Conservation (phyloP, 2,888 invertebrate genomes). For the Taphrorychus bicolor region DNA sequence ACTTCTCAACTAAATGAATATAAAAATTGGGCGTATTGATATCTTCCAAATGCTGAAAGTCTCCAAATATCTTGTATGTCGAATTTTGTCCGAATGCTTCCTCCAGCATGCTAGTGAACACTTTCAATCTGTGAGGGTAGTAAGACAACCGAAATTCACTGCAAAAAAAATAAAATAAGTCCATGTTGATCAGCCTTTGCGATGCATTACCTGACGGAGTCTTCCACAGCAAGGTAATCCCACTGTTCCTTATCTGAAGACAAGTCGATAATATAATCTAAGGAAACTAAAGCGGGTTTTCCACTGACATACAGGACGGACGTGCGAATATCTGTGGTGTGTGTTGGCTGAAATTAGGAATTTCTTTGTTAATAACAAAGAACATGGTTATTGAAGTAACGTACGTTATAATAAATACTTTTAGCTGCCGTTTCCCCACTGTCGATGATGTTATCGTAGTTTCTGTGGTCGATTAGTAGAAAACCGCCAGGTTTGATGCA, state of each 20-base stretch:
- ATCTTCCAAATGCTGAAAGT: conserved; percentile 75
- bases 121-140: conserved; percentile 80
- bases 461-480: conserved; percentile 86
- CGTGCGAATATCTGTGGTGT: conserved; percentile 83
- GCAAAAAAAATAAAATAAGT: conserved; percentile 47
- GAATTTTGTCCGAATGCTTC: conserved; percentile 72
- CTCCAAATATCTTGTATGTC: conserved; percentile 77
- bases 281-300: conserved; percentile 76
- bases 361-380: background rate
- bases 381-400: conserved; percentile 46
- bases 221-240: conserved; percentile 42
- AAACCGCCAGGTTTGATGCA: conserved; percentile 87
- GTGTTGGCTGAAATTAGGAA: conserved; percentile 57
- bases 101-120: conserved; percentile 74
- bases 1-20: conserved; percentile 82
- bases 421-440: conserved; percentile 80
- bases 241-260: conserved; percentile 50
- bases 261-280: conserved; percentile 81
- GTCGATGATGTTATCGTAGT: conserved; percentile 83
- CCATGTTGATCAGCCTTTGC: background rate
- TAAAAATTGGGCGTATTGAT: conserved; percentile 79
- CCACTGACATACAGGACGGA: conserved; percentile 83
- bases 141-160: conserved; percentile 88
- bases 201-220: conserved; percentile 49
- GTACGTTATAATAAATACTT: conserved; percentile 89